These are phyloP conservation scores for Serranus cabrilla DNA, from an alignment of 2,797 vertebrate genomes.

Conservation along the genomic window DNA sequence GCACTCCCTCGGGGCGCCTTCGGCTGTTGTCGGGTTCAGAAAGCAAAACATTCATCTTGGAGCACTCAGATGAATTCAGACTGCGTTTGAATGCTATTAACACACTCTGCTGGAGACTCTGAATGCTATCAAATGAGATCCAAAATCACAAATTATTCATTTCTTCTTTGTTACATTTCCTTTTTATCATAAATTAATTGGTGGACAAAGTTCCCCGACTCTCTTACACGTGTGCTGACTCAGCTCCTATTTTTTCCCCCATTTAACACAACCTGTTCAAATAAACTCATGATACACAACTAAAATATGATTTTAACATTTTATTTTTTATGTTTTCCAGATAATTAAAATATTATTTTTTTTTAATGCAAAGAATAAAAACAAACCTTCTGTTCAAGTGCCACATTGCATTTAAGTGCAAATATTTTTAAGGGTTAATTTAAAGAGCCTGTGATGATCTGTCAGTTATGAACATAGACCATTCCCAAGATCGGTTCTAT, in stretches of 20 bases:
- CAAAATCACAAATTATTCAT: constrained; percentile 30
- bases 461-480: too few species aligned
- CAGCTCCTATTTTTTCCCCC: not conserved
- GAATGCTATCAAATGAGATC: constrained; percentile 9
- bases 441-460: too few species aligned
- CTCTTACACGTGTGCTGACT: not conserved
- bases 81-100: constrained; percentile 34
- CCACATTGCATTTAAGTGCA: too few species aligned
- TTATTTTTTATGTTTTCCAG: too few species aligned
- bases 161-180: constrained; percentile 5
- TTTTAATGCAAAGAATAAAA: too few species aligned
- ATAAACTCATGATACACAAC: too few species aligned
- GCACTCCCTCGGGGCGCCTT: not conserved
- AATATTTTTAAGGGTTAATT: too few species aligned
- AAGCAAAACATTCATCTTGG: constrained; percentile 36
- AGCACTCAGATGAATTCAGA: constrained; percentile 24
- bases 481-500: too few species aligned
- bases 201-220: not conserved
- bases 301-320: too few species aligned
- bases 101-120: constrained; percentile 1
- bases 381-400: too few species aligned
- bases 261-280: too few species aligned
- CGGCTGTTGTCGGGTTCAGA: constrained; percentile 22
- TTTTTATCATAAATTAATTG: constrained; percentile 3
- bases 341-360: too few species aligned